Conservation (phyloP, 1,140 invertebrate genomes). For the Augochlora pura region DNA sequence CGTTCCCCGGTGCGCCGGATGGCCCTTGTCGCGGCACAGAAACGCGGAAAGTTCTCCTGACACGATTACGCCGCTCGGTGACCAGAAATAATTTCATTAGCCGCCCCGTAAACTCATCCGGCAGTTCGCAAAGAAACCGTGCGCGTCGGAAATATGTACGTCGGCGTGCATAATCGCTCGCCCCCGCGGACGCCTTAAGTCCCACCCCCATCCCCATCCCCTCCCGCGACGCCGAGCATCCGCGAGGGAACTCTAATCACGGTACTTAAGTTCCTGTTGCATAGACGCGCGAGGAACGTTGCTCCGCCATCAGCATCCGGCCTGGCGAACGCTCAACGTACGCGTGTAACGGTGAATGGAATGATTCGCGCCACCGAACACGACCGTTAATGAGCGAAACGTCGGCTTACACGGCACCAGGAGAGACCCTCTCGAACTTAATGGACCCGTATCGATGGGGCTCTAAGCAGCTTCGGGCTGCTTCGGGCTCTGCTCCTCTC, state of each 20-base stretch:
- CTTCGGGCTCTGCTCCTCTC: too few species aligned
- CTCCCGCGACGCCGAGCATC: neutral
- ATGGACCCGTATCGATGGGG: conserved; percentile 27
- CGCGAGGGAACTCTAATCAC: conserved; percentile 35
- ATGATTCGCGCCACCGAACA: conserved; percentile 41
- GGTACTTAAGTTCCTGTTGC: conserved; percentile 39
- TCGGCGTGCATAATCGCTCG: conserved; percentile 30
- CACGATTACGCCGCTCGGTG: conserved; percentile 55
- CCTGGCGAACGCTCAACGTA: neutral
- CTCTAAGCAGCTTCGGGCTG: neutral
- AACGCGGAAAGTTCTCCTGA: conserved; percentile 56
- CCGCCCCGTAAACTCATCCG: conserved; percentile 55
- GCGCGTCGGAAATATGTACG: conserved; percentile 47
- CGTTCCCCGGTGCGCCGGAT: conserved; percentile 37
- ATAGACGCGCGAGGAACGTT: neutral
- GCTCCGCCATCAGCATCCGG: neutral
- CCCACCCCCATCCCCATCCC: neutral
- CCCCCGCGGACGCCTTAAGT: conserved; percentile 25
- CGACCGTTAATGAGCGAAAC: conserved; percentile 33
- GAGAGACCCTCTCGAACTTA: conserved; percentile 8
- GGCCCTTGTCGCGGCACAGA: conserved; percentile 59
- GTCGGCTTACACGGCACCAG: conserved; percentile 18
- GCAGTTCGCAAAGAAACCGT: conserved; percentile 55
- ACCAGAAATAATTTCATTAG: conserved; percentile 65
- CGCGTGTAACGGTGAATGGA: conserved; percentile 14